Conservation (phyloP, 2,113 vertebrate genomes). For the Bungarus multicinctus region DNA sequence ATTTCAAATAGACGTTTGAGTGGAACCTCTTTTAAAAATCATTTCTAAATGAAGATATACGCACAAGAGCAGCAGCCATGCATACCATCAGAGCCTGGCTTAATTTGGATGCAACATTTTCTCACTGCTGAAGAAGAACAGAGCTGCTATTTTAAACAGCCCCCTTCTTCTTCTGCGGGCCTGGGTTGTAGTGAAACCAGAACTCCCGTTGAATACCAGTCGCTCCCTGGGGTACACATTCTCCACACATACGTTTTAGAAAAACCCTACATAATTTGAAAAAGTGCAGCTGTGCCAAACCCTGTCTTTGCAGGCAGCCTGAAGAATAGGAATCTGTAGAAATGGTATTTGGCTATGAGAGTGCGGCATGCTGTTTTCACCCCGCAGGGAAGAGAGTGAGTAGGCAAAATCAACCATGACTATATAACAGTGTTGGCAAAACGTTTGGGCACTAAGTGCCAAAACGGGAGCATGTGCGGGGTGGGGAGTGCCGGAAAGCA, state of each 20-base stretch:
- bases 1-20: conserved; percentile 38
- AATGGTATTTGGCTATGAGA: conserved; percentile 14
- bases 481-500: too few relatives aligned
- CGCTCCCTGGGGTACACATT: not conserved
- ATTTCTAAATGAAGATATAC: conserved; percentile 43
- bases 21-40: conserved; percentile 25
- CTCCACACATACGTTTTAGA: not conserved
- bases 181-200: not conserved
- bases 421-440: not conserved
- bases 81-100: not conserved
- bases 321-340: conserved; percentile 16
- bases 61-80: not conserved
- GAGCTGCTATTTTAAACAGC: not conserved
- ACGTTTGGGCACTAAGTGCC: too few relatives aligned
- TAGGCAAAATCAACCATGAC: not conserved
- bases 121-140: not conserved
- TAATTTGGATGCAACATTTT: not conserved
- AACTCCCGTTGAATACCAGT: not conserved
- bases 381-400: conserved; percentile 36
- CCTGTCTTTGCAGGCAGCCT: conserved; percentile 2
- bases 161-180: not conserved
- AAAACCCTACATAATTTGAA: conserved; percentile 7
- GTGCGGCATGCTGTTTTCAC: conserved; percentile 24
- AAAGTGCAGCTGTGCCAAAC: conserved; percentile 34
- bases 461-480: too few relatives aligned